A percentile compares a stretch with the other conserved stretches of the same genome.
phyloP scores from a whole-genome alignment of 2,113 vertebrate species.

The Piaya cayana region DNA sequence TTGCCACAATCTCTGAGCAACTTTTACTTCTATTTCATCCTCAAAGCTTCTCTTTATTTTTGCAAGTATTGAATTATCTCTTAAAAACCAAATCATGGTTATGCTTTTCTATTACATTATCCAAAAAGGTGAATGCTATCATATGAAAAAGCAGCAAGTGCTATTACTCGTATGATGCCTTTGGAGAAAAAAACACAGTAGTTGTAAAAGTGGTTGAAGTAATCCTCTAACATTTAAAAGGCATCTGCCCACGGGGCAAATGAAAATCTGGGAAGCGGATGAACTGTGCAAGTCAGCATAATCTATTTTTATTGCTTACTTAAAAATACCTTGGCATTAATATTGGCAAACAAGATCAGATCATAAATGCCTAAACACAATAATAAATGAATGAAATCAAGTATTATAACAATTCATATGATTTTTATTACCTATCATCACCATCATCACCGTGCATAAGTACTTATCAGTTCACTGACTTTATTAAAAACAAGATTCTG shows the following conservation, averaged over 20 bases:
- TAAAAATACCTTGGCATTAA: background rate
- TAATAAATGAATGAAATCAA: constrained; percentile 33
- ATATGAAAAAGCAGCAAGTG: background rate
- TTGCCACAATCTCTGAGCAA: background rate
- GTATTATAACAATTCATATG: background rate
- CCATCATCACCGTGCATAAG: background rate
- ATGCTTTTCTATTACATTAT: background rate
- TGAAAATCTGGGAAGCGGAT: background rate
- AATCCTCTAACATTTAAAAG: constrained; percentile 14
- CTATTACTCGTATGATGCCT: background rate
- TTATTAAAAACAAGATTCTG: constrained; percentile 21
- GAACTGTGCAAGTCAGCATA: constrained; percentile 10
- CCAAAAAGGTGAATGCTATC: background rate
- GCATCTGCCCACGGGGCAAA: background rate
- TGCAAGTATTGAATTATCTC: background rate
- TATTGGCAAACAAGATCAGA: constrained; percentile 37
- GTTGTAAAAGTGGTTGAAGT: constrained; percentile 10
- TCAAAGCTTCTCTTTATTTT: background rate
- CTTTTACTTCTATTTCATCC: background rate
- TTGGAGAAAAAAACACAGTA: background rate
- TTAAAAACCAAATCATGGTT: background rate
- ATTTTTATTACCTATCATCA: constrained; percentile 48
- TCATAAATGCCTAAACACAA: constrained; percentile 12
- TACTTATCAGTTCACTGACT: background rate
- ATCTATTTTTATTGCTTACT: constrained; percentile 13